Percentiles rank a stretch among this genome's conserved stretches.
Evolutionary conservation across 2,888 invertebrate species (phyloP).

Genomic region (Sinodicranocentrus sp.): DNA sequence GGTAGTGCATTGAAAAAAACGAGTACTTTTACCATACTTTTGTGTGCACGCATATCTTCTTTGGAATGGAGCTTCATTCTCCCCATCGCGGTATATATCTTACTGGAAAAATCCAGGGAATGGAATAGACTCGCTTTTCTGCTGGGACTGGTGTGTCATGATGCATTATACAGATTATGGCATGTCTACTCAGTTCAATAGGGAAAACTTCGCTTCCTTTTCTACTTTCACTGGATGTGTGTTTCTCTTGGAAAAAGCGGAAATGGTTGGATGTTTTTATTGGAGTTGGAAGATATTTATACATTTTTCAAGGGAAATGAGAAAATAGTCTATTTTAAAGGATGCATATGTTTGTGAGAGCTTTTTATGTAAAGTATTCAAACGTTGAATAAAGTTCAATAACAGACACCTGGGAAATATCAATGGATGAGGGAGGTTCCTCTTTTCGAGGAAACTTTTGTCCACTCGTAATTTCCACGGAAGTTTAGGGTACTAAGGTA

Average conservation of each 20-base stretch:
- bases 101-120: no score
- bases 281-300: no score
- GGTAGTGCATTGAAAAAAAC: constrained; percentile 1
- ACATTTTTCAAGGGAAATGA: no score
- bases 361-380: neutral
- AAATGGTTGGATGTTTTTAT: constrained; percentile 3
- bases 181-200: constrained; percentile 4
- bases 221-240: neutral
- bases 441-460: neutral
- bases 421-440: neutral
- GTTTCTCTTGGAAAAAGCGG: neutral
- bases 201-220: no score
- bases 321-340: no score
- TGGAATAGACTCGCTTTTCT: no score
- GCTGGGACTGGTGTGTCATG: constrained; percentile 11
- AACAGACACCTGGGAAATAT: constrained; percentile 16
- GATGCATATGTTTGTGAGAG: no score
- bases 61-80: neutral
- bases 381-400: neutral
- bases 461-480: no score
- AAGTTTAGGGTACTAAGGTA: no score
- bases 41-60: neutral
- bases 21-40: neutral
- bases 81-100: neutral
- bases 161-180: constrained; percentile 46